Conservation (phyloP, 2,888 invertebrate genomes). For the Lasioglossum oenotherae region DNA sequence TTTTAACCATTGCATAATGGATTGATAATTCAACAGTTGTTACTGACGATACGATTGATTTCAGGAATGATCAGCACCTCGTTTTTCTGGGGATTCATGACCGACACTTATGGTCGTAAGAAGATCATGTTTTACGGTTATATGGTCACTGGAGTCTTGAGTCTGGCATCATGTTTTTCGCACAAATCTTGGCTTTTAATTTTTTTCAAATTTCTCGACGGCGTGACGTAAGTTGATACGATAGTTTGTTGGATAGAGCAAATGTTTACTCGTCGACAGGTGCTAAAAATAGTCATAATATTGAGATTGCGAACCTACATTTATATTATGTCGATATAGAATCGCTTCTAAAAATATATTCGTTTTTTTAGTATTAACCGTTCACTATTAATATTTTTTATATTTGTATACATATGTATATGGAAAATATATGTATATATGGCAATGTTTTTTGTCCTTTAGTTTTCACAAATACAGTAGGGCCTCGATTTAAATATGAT, state of each 20-base stretch:
- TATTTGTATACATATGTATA: not conserved
- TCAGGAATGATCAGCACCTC: constrained; percentile 86
- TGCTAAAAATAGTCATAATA: not conserved
- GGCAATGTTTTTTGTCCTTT: not conserved
- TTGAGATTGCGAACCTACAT: not conserved
- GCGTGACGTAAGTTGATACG: constrained; percentile 78
- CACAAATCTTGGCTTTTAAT: constrained; percentile 80
- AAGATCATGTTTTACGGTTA: constrained; percentile 80
- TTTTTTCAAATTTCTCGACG: constrained; percentile 80
- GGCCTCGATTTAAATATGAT: too few species aligned
- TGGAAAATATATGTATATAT: not conserved
- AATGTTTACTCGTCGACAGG: not conserved
- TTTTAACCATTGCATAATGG: not conserved
- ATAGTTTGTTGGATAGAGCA: not conserved
- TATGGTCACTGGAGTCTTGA: constrained; percentile 76
- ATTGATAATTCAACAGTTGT: not conserved
- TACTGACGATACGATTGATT: constrained; percentile 23
- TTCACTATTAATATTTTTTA: not conserved
- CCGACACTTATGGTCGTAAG: constrained; percentile 80
- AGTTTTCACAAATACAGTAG: not conserved
- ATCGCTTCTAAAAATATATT: not conserved
- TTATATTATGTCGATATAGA: not conserved
- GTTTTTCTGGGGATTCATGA: constrained; percentile 85
- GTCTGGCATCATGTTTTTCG: constrained; percentile 77
- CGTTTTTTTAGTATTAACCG: not conserved